Evolutionary conservation across 2,113 vertebrate species (phyloP), one percentile per base, ranked within the genome.

Genomic region (Perca fluviatilis): DNA sequence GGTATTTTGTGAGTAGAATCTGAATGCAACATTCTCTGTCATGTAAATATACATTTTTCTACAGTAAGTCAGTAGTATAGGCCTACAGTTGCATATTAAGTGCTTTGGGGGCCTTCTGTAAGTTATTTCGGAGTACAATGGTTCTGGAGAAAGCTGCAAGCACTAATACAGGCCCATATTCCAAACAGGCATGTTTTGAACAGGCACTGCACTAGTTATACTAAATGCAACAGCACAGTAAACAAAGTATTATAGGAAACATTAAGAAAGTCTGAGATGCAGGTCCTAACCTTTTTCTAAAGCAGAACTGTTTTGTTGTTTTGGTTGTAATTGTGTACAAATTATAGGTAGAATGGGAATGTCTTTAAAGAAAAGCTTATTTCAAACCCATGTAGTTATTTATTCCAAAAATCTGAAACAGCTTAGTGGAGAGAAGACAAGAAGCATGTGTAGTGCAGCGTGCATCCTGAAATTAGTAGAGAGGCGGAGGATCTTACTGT

Each of bases 401-500:
- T 15, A 67, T 30, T 27, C 64, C 64, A 64, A 64, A 23, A n/a
- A n/a, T 16, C n/a, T 47, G 13, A 47, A 65, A 66, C 14, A 23
- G 21, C 10, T 13, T 19, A 51, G 9, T 50, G 46, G 5, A 67
- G 64, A 19, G 46, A 47, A 50, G 46, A 67, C 9, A 43, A 68
- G 68, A 49, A 56, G 61, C 70, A 19, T 49, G 61, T 79, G 77
- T 33, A 14, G 43, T 57, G 40, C 54, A 62, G 63, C 71, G 5
- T 58, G 36, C 43, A 62, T 84, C 50, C 62, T 80, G 68, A 54
- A 66, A 80, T 79, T 43, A 79, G 74, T 43, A 79, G 75, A 67
- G 83, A 73, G 71, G 79, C 30, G 70, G 81, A 86, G 84, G 70
- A 89, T 86, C 73, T 76, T 61, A 77, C 60, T 83, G 81, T 80